These are phyloP conservation scores for Syrphus vitripennis DNA, from an alignment of 2,888 invertebrate genomes.

Conservation along the genomic window DNA sequence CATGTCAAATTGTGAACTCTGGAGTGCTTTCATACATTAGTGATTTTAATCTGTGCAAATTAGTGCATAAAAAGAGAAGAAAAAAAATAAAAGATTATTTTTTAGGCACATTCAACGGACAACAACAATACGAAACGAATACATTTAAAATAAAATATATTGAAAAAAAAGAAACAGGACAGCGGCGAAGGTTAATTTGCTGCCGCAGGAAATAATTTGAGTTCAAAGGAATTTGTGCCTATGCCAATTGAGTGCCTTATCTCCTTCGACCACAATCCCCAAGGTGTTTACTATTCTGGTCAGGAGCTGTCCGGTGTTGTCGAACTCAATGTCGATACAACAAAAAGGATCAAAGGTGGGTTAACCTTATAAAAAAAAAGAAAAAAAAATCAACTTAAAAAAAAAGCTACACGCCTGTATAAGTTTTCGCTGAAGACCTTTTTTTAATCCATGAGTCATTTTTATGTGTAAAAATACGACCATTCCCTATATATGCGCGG, in stretches of 20 bases:
- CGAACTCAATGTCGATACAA: constrained; percentile 80
- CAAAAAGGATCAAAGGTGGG: constrained; percentile 80
- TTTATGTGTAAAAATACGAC: constrained; percentile 2
- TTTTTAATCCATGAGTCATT: constrained; percentile 29
- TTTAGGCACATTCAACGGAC: not conserved
- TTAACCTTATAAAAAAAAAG: not conserved
- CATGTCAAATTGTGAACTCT: constrained; percentile 63
- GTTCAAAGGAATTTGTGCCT: constrained; percentile 72
- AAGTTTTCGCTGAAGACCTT: not conserved
- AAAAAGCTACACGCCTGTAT: not conserved
- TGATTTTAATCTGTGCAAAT: constrained; percentile 26
- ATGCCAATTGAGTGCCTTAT: constrained; percentile 82
- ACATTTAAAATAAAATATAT: not conserved
- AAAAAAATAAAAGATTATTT: not conserved
- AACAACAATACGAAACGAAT: not conserved
- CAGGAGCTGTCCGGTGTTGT: constrained; percentile 80
- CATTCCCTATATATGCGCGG: constrained; percentile 41
- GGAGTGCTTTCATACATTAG: constrained; percentile 45
- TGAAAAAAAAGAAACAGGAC: constrained; percentile 2
- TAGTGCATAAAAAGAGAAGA: not conserved
- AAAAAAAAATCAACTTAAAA: not conserved
- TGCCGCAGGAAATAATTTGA: constrained; percentile 43
- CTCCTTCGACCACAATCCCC: constrained; percentile 81
- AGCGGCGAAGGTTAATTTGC: constrained; percentile 29
- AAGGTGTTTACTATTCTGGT: constrained; percentile 81